phyloP scores from a whole-genome alignment of 2,888 invertebrate species.

The Mantis religiosa region DNA sequence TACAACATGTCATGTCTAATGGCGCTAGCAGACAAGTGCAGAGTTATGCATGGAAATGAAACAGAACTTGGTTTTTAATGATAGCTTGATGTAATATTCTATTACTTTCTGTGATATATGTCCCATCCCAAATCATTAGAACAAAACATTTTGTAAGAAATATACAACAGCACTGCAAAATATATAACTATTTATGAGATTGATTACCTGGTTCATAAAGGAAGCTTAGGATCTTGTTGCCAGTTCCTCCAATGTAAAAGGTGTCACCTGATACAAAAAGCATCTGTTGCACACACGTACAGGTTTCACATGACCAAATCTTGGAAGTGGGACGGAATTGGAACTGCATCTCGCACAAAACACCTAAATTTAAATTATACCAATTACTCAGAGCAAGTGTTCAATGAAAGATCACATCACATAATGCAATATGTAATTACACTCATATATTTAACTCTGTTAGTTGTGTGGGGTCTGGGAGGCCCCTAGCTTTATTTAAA shows the following conservation, averaged over 20 bases:
- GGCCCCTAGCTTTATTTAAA: too few relatives aligned
- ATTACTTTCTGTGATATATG: too few relatives aligned
- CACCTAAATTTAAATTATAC: slow-evolving; percentile 54
- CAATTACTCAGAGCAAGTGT: background rate
- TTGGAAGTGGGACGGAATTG: slow-evolving; percentile 86
- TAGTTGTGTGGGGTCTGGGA: too few relatives aligned
- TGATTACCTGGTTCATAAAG: background rate
- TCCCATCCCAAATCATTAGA: too few relatives aligned
- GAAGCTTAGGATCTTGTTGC: slow-evolving; percentile 12
- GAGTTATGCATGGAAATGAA: too few relatives aligned
- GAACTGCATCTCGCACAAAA: slow-evolving; percentile 93
- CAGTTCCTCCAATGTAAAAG: slow-evolving; percentile 49
- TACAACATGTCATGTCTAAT: too few relatives aligned
- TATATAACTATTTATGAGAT: too few relatives aligned
- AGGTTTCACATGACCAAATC: slow-evolving; percentile 87
- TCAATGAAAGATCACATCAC: background rate
- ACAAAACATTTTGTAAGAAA: too few relatives aligned
- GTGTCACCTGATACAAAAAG: slow-evolving; percentile 68
- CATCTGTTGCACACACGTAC: slow-evolving; percentile 92
- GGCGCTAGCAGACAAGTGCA: too few relatives aligned
- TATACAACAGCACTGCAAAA: too few relatives aligned
- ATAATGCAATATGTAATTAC: background rate
- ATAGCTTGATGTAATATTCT: too few relatives aligned
- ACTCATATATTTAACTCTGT: background rate
- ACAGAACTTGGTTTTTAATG: too few relatives aligned